Base-by-base conservation (phyloP, 2,797 vertebrate genomes). In the Poliocrania exsul region DNA sequence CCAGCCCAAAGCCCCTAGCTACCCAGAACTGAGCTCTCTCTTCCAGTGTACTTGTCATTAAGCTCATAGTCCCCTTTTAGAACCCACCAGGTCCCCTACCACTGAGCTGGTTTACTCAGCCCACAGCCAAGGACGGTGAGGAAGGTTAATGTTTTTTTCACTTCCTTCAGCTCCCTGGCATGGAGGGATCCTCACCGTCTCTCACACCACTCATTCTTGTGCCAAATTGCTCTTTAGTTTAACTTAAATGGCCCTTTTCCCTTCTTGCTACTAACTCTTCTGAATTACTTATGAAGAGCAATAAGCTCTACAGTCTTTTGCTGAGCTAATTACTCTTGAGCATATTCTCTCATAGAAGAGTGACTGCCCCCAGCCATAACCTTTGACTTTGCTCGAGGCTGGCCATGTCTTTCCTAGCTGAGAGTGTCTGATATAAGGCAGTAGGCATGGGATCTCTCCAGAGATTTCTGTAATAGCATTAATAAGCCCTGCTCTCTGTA, bases 181-280 rank as follows among this genome's bases (percentile, higher is more conserved):
- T 3, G 0, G 42, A 78, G 77, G 46, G 72, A 90, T 78, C 83
- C 79, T 80, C 9, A 4, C 75, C 78, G 65, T 85, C 65, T 92
- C 75, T 91, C 79, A 88, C 61, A 47, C 87, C 50, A 37, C 70
- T 86, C 1, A 0, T 69, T 91, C 91, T 58, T 83, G 72, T 91
- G 95, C 96, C 94, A 96, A 96, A 92, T 57, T 74, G 80, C 94
- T 94, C 90, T 96, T 92, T 90, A 93, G 82, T 69, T 83, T 91
- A 81, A 89, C 92, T 87, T 87, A 91, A 91, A 91, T 71, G 91
- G 87, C 64, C 81, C 33, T 85, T 88, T 91, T 85, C 87, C 69
- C 61, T 96, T 94, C 89, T 77, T 93, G 82, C 87, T 83, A 47
- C 69, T 81, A 90, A 71, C 69, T 92, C 91, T 72, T 91, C 75